phyloP scores from a whole-genome alignment of 2,113 vertebrate genomes.

The Stictonetta naevosa region DNA sequence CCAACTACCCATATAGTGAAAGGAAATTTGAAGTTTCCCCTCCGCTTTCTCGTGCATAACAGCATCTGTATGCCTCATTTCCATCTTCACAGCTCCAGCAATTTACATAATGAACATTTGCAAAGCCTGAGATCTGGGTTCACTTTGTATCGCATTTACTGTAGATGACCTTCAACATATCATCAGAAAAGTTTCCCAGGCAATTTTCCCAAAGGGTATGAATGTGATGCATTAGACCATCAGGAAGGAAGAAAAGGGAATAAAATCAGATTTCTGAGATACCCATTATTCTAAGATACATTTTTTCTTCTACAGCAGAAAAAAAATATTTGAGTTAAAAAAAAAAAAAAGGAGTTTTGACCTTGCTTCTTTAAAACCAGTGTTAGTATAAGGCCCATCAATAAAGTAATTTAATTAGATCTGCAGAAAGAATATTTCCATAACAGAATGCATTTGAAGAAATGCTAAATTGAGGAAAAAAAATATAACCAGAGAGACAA shows the following conservation, averaged over 20 bases:
- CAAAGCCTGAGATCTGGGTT: conserved; percentile 58
- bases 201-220: conserved; percentile 53
- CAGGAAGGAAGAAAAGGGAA: background rate
- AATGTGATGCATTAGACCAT: background rate
- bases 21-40: conserved; percentile 62
- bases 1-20: conserved; percentile 25
- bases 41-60: conserved; percentile 36
- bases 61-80: conserved; percentile 57
- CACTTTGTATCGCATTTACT: conserved; percentile 35
- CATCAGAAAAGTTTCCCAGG: conserved; percentile 56
- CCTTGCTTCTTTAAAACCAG: conserved; percentile 13
- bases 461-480: background rate
- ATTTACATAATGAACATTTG: conserved; percentile 76
- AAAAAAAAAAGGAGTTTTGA: background rate
- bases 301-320: background rate
- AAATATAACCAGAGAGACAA: background rate
- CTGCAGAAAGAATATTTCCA: conserved; percentile 1
- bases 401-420: conserved; percentile 16
- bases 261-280: conserved; percentile 11
- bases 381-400: background rate
- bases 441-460: conserved; percentile 11
- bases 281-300: background rate
- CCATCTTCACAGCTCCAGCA: conserved; percentile 61
- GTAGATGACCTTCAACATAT: conserved; percentile 62
- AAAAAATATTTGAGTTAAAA: background rate